These are phyloP conservation scores for Trachymyrmex cornetzi DNA, from an alignment of 1,140 invertebrate genomes.

Conservation along the genomic window DNA sequence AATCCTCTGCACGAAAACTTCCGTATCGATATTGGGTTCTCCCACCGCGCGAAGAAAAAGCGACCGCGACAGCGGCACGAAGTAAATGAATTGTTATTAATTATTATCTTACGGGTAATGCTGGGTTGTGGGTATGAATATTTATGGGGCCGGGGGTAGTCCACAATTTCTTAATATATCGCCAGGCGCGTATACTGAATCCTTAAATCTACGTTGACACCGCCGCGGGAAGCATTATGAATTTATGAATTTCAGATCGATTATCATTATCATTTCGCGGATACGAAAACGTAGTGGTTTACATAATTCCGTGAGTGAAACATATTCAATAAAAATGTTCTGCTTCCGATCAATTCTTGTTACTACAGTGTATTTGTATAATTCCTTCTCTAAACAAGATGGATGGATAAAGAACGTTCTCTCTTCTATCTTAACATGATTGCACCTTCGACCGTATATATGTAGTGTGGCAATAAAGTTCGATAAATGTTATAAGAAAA, in stretches of 20 bases:
- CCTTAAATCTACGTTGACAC: conserved; percentile 40
- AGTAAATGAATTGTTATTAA: conserved; percentile 65
- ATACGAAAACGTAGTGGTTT: background rate
- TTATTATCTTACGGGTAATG: conserved; percentile 46
- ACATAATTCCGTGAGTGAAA: conserved; percentile 23
- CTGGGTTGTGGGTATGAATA: conserved; percentile 46
- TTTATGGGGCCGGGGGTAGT: conserved; percentile 42
- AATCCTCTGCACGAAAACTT: background rate
- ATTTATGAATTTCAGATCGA: conserved; percentile 52
- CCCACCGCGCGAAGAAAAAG: background rate
- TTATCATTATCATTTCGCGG: conserved; percentile 21
- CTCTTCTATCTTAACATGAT: too few species aligned
- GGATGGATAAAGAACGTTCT: too few species aligned
- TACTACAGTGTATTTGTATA: background rate
- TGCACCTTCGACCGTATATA: too few species aligned
- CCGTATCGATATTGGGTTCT: conserved; percentile 24
- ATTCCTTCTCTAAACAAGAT: background rate
- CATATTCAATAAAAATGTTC: background rate
- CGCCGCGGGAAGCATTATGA: conserved; percentile 25
- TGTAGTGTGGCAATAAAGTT: too few species aligned
- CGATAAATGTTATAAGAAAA: too few species aligned
- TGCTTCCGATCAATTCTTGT: background rate
- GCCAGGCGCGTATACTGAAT: conserved; percentile 24
- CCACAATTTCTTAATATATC: conserved; percentile 59
- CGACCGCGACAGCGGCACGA: background rate